phyloP scores from a whole-genome alignment of 2,888 invertebrate species.

The Orthosia incerta region DNA sequence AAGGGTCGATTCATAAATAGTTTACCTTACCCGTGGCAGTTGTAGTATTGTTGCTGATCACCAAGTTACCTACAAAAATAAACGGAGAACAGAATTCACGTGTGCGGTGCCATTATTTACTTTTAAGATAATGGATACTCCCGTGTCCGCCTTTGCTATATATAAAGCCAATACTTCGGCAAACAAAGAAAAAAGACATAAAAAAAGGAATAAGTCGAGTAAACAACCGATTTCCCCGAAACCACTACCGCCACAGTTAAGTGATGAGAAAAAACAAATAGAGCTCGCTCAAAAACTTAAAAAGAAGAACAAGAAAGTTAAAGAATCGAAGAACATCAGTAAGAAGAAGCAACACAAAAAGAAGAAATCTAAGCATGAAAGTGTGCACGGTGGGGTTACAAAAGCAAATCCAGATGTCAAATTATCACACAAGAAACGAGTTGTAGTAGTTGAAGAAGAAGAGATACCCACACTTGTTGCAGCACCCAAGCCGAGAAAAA shows the following conservation, averaged over 20 bases:
- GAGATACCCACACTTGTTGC: conserved; percentile 74
- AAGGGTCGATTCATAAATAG: background rate
- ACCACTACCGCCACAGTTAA: conserved; percentile 52
- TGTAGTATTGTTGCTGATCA: background rate
- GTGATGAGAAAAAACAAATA: conserved; percentile 71
- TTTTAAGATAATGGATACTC: conserved; percentile 76
- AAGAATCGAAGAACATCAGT: conserved; percentile 74
- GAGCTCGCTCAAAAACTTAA: conserved; percentile 77
- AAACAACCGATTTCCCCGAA: conserved; percentile 53
- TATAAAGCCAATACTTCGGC: conserved; percentile 79
- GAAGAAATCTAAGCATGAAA: conserved; percentile 71
- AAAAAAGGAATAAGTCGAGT: conserved; percentile 70
- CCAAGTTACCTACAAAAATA: background rate
- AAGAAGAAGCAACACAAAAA: conserved; percentile 81
- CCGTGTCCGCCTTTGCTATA: conserved; percentile 85
- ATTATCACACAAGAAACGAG: conserved; percentile 35
- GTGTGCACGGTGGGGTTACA: conserved; percentile 42
- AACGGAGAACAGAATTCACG: conserved; percentile 28
- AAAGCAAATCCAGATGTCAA: conserved; percentile 47
- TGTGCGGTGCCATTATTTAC: conserved; percentile 30
- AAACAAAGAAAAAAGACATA: conserved; percentile 72
- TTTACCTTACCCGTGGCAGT: background rate
- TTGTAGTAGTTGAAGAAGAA: conserved; percentile 67
- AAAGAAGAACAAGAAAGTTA: conserved; percentile 74
- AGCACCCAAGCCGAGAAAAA: conserved; percentile 38